A percentile compares a stretch with the other conserved stretches of the same genome.
Conservation (phyloP, 2,113 vertebrate genomes). For the Meles meles region DNA sequence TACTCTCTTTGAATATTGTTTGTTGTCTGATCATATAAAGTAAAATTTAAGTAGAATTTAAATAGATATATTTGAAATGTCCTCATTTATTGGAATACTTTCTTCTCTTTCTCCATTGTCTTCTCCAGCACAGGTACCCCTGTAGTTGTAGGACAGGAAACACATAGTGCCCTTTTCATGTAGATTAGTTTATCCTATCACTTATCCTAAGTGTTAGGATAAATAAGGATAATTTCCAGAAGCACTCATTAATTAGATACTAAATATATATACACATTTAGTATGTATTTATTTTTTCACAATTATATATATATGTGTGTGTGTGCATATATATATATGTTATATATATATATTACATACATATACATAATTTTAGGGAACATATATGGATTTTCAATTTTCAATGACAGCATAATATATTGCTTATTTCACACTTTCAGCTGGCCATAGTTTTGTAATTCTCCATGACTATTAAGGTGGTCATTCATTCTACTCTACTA, state of each 20-base stretch:
- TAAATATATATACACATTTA: neutral
- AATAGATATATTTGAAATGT: neutral
- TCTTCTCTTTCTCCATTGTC: neutral
- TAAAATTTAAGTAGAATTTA: neutral
- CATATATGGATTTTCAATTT: neutral
- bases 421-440: neutral
- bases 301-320: neutral
- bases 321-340: no score
- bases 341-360: no score
- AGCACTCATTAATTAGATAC: neutral
- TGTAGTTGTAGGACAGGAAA: fast-evolving
- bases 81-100: neutral
- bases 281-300: neutral
- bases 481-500: neutral
- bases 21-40: neutral
- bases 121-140: neutral
- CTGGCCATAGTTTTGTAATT: neutral
- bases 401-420: neutral
- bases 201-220: neutral
- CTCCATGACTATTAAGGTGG: neutral
- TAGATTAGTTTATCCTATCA: no score
- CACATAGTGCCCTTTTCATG: neutral
- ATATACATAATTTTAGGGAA: no score
- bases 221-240: neutral
- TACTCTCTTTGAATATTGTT: neutral